Base-by-base conservation (phyloP, 1,140 invertebrate genomes). In the Cotesia vestalis region DNA sequence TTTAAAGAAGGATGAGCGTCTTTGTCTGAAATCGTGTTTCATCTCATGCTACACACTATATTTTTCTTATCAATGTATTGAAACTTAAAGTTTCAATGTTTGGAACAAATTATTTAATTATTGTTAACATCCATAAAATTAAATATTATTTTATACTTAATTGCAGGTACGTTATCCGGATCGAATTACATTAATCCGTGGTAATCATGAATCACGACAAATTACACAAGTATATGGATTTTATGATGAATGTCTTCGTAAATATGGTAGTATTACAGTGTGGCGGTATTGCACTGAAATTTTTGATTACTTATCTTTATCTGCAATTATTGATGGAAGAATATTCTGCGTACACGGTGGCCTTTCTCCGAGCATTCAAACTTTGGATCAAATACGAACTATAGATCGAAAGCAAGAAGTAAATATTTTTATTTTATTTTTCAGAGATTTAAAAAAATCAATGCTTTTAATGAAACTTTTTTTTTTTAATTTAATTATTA, bases 141-240 rank as follows among this genome's bases (percentile, higher is more conserved):
- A 36, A 69, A 75, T 72, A 20, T 36, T 59, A 71, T 67, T 68
- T 14, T 68, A 27, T 66, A 27, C 1, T 27, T 2, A 62, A 3
- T 66, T 67, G 34, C 78, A 98, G 95, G 96, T 98, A 66, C 91
- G 98, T 76, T 99, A 99, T 89, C 98, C 98, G 78, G 98, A 99
- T 87, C 91, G 98, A 84, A 99, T 99, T 66, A 99, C 98, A 76
- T 88, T 99, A 77, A 98, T 98, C 76, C 90, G 97, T 81, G 97
- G 97, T 20, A 98, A 98, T 85, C 97, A 98, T 80, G 97, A 99
- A 87, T 98, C 95, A 61, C 89, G 98, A 80, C 98, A 99, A 89
- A 99, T 99, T 67, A 99, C 98, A 59, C 98, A 99, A 90, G 98
- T 99, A 11, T 99, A 99, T 88, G 98, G 98, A 12, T 99, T 99